phyloP scores from a whole-genome alignment of 2,888 invertebrate species.

The Scotopteryx bipunctaria region DNA sequence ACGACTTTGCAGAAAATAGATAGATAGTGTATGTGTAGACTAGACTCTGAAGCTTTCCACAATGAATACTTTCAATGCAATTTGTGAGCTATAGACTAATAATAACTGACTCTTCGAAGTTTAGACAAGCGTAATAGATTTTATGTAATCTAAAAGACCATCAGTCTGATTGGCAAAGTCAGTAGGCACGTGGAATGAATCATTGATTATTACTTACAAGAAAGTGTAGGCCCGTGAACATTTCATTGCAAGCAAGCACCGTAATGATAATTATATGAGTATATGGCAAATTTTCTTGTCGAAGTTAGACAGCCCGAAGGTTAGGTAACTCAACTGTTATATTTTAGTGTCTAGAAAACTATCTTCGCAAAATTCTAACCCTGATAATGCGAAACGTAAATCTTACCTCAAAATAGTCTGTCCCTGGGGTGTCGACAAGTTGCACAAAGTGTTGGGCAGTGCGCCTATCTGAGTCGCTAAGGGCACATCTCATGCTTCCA shows the following conservation, averaged over 20 bases:
- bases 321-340: too few relatives aligned
- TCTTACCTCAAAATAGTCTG: constrained; percentile 78
- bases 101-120: too few relatives aligned
- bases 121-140: not conserved
- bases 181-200: too few relatives aligned
- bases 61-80: constrained; percentile 5
- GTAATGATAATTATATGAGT: not conserved
- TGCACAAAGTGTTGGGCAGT: constrained; percentile 95
- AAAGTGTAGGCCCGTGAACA: too few relatives aligned
- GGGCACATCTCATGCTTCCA: constrained; percentile 94
- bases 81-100: constrained; percentile 1
- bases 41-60: constrained; percentile 20
- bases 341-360: too few relatives aligned
- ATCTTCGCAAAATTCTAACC: too few relatives aligned
- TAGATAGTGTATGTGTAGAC: constrained; percentile 9
- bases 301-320: too few relatives aligned
- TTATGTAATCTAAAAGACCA: not conserved
- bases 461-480: constrained; percentile 94
- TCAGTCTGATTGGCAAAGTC: not conserved
- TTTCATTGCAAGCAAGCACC: too few relatives aligned
- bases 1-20: constrained; percentile 25
- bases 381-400: too few relatives aligned
- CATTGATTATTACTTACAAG: too few relatives aligned
- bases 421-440: constrained; percentile 91
- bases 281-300: too few relatives aligned